These are phyloP conservation scores for Drosophila ohnishii DNA, from an alignment of 1,140 invertebrate species.

Conservation along the genomic window DNA sequence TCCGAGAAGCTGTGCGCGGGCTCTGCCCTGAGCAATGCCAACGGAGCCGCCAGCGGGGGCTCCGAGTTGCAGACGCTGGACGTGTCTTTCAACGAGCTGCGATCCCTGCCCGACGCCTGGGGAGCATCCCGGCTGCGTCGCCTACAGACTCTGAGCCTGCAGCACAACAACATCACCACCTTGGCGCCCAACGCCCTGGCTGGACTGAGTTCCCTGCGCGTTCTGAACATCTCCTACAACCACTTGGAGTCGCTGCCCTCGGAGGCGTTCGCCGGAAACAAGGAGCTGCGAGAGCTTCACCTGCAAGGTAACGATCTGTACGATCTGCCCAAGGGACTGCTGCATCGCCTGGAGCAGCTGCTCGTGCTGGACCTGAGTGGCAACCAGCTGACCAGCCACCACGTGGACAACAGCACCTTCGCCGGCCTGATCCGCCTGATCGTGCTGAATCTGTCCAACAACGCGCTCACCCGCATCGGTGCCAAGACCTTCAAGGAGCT, in stretches of 20 bases:
- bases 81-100: slow-evolving; percentile 89
- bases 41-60: slow-evolving; percentile 55
- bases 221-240: slow-evolving; percentile 91
- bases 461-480: slow-evolving; percentile 86
- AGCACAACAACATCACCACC: slow-evolving; percentile 89
- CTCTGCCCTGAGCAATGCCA: slow-evolving; percentile 83
- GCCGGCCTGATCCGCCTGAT: slow-evolving; percentile 88
- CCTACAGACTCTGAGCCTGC: slow-evolving; percentile 88
- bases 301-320: slow-evolving; percentile 89
- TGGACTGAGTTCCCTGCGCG: slow-evolving; percentile 87
- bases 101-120: slow-evolving; percentile 87
- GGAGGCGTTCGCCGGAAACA: slow-evolving; percentile 87
- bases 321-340: slow-evolving; percentile 87
- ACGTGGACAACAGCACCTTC: slow-evolving; percentile 88
- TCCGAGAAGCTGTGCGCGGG: slow-evolving; percentile 82
- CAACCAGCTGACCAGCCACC: slow-evolving; percentile 89
- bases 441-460: slow-evolving; percentile 88
- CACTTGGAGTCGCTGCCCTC: slow-evolving; percentile 88
- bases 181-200: slow-evolving; percentile 87
- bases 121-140: slow-evolving; percentile 87
- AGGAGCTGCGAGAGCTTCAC: slow-evolving; percentile 89
- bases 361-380: slow-evolving; percentile 88
- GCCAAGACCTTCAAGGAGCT: slow-evolving; percentile 90
- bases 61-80: slow-evolving; percentile 87
- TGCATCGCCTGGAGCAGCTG: slow-evolving; percentile 88